phyloP scores from a whole-genome alignment of 2,113 vertebrate species.

The Callocephalon fimbriatum region DNA sequence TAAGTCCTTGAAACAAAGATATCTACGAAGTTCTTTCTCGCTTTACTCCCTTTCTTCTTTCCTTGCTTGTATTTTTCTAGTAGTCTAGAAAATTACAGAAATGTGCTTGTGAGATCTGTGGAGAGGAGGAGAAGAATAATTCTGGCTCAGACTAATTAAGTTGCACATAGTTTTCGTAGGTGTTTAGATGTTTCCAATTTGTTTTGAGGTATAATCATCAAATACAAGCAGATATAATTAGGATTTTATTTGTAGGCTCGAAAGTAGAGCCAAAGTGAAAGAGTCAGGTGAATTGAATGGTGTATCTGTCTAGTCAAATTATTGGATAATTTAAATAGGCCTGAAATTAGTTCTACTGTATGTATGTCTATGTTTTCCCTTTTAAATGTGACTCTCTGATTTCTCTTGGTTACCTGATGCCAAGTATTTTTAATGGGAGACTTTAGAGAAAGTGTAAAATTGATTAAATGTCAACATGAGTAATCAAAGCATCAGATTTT shows the following conservation, averaged over 20 bases:
- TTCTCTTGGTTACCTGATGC: neutral
- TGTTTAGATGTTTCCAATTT: neutral
- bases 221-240: neutral
- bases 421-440: neutral
- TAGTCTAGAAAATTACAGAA: neutral
- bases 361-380: neutral
- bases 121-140: neutral
- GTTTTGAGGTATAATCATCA: neutral
- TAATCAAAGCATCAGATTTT: neutral
- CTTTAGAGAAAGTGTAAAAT: neutral
- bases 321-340: neutral
- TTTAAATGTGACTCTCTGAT: neutral
- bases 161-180: neutral
- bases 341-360: neutral
- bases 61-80: neutral
- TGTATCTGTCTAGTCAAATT: neutral
- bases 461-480: neutral
- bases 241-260: neutral
- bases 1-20: neutral
- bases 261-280: neutral
- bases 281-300: neutral
- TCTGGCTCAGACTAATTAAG: neutral
- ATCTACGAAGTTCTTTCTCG: neutral
- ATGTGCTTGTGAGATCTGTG: neutral
- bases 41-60: neutral